Evolutionary conservation across 1,140 invertebrate species (phyloP).

Genomic region (Drosophila funebris): DNA sequence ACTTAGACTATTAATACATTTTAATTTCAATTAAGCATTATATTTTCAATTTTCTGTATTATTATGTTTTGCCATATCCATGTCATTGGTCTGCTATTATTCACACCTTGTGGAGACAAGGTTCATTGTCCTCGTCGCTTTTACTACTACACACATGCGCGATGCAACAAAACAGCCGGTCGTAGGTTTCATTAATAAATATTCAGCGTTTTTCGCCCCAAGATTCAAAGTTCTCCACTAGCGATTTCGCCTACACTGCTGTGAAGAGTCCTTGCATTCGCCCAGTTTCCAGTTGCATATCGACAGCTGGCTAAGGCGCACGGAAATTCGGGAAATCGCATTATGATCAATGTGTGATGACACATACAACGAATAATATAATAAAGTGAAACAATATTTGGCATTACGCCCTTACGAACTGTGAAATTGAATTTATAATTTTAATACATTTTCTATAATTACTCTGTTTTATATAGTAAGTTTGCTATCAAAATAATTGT

Average conservation of each 20-base stretch:
- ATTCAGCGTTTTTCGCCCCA: constrained; percentile 12
- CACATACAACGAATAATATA: constrained; percentile 17
- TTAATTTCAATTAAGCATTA: neutral
- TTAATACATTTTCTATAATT: neutral
- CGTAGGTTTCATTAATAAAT: constrained; percentile 62
- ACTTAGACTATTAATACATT: neutral
- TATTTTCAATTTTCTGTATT: too few relatives aligned
- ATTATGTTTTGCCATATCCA: too few relatives aligned
- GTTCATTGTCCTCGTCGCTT: constrained; percentile 35
- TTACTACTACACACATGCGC: constrained; percentile 52
- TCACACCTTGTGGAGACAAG: neutral
- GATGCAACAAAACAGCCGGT: constrained; percentile 28
- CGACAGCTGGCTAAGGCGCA: constrained; percentile 69
- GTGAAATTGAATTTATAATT: neutral
- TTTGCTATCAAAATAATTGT: neutral
- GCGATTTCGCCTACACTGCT: constrained; percentile 21
- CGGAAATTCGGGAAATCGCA: constrained; percentile 55
- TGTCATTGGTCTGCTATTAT: too few relatives aligned
- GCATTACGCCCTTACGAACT: too few relatives aligned
- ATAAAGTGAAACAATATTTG: constrained; percentile 1
- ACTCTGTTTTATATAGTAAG: neutral
- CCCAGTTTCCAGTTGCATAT: constrained; percentile 66
- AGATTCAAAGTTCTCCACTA: constrained; percentile 15
- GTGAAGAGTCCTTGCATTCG: constrained; percentile 60
- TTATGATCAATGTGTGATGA: constrained; percentile 24